These are phyloP conservation scores for Synergus umbraculus DNA, from an alignment of 2,888 invertebrate genomes.

Conservation along the genomic window DNA sequence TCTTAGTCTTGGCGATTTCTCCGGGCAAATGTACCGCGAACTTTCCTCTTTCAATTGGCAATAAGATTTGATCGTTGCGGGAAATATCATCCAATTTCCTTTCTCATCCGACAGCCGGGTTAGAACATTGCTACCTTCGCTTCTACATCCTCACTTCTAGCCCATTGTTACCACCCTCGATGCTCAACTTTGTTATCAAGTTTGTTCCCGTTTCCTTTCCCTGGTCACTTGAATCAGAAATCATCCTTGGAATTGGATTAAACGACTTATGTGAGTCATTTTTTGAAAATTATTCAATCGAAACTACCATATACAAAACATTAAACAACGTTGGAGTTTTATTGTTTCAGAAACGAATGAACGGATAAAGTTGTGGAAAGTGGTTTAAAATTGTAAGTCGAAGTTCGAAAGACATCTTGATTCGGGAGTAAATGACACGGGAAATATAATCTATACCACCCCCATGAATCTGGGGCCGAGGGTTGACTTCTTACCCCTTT, in stretches of 20 bases:
- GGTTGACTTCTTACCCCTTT: slow-evolving; percentile 42
- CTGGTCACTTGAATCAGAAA: not conserved
- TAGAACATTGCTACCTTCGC: slow-evolving; percentile 60
- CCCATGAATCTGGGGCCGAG: slow-evolving; percentile 20
- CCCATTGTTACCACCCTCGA: slow-evolving; percentile 44
- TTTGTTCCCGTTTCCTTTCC: slow-evolving; percentile 13
- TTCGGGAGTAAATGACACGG: slow-evolving; percentile 67
- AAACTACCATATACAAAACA: not conserved
- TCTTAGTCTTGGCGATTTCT: slow-evolving; percentile 64
- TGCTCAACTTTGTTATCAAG: slow-evolving; percentile 57
- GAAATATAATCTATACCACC: slow-evolving; percentile 68
- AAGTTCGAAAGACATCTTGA: slow-evolving; percentile 48
- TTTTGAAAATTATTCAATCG: not conserved
- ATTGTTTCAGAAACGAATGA: too few species aligned
- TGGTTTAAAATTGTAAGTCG: not conserved
- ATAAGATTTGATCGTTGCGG: slow-evolving; percentile 76
- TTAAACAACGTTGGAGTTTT: too few species aligned
- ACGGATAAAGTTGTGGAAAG: not conserved
- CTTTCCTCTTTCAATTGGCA: slow-evolving; percentile 75
- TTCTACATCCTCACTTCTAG: slow-evolving; percentile 44
- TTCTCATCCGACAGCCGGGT: slow-evolving; percentile 63
- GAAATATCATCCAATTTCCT: slow-evolving; percentile 76
- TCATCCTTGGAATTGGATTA: not conserved
- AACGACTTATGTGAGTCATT: not conserved
- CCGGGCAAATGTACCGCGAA: slow-evolving; percentile 73